A percentile compares a stretch with the other conserved stretches of the same genome.
Conservation (phyloP, 2,888 invertebrate genomes). For the Proisotoma minuta region DNA sequence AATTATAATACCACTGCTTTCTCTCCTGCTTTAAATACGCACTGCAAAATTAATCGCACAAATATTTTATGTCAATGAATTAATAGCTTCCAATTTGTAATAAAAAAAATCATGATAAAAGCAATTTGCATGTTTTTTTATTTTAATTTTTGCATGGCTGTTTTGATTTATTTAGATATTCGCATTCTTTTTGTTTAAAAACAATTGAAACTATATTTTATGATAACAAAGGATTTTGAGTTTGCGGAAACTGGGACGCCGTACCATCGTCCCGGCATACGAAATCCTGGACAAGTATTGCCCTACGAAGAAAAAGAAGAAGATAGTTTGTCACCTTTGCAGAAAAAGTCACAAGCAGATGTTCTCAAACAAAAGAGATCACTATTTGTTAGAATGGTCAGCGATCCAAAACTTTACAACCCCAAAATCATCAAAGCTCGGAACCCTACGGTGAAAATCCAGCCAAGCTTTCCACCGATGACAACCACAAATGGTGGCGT, state of each 20-base stretch:
- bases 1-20: too few relatives aligned
- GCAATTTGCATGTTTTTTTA: too few relatives aligned
- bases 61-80: too few relatives aligned
- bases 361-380: conserved; percentile 85
- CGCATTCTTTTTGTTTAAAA: too few relatives aligned
- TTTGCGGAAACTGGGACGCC: neutral
- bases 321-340: neutral
- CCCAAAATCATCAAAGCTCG: conserved; percentile 64
- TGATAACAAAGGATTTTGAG: neutral
- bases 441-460: conserved; percentile 31
- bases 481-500: neutral
- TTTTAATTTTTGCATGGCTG: too few relatives aligned
- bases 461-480: conserved; percentile 34
- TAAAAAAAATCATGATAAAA: too few relatives aligned
- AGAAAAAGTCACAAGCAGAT: conserved; percentile 55
- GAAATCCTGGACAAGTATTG: conserved; percentile 5
- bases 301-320: neutral
- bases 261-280: neutral
- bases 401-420: conserved; percentile 93
- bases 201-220: too few relatives aligned
- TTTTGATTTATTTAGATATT: too few relatives aligned
- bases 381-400: conserved; percentile 96
- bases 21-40: too few relatives aligned
- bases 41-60: too few relatives aligned
- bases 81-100: too few relatives aligned